A percentile compares a stretch with the other conserved stretches of the same genome.
Evolutionary conservation across 2,113 vertebrate species (phyloP).

Genomic region (Passer montanus): DNA sequence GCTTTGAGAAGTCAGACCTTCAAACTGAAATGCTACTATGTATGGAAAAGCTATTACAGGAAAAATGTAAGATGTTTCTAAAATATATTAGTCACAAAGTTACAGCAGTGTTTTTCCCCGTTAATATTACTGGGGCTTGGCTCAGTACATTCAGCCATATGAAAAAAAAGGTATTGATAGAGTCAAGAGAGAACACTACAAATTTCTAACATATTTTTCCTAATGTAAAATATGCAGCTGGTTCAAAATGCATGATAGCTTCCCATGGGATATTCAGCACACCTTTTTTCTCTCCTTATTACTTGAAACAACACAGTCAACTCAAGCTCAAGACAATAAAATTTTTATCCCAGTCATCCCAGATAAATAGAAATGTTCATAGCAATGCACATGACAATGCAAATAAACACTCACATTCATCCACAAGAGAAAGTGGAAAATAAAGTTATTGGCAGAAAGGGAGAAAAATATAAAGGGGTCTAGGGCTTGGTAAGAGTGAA

Average conservation of each 20-base stretch:
- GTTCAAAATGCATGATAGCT: not conserved
- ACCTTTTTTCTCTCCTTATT: not conserved
- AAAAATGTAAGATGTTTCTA: slow-evolving; percentile 41
- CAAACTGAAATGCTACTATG: slow-evolving; percentile 50
- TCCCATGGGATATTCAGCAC: slow-evolving; percentile 6
- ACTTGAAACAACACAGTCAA: not conserved
- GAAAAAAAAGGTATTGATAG: slow-evolving; percentile 40
- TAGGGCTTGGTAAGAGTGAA: not conserved
- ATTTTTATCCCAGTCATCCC: not conserved
- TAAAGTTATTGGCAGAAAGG: slow-evolving; percentile 4
- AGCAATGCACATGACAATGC: not conserved
- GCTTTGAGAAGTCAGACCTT: slow-evolving; percentile 28
- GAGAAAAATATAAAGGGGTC: not conserved
- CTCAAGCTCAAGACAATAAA: not conserved
- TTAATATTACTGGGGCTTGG: not conserved
- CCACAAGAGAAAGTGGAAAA: not conserved
- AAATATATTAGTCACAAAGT: slow-evolving; percentile 53
- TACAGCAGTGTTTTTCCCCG: not conserved
- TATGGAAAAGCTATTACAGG: slow-evolving; percentile 56
- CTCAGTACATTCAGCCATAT: not conserved
- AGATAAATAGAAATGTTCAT: not conserved
- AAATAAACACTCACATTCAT: not conserved
- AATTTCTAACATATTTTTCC: slow-evolving; percentile 51
- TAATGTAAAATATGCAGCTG: slow-evolving; percentile 28
- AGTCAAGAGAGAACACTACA: slow-evolving; percentile 1